A percentile compares a stretch with the other conserved stretches of the same genome.
Evolutionary conservation across 2,113 vertebrate genomes (phyloP).

Genomic region (Pimephales promelas): DNA sequence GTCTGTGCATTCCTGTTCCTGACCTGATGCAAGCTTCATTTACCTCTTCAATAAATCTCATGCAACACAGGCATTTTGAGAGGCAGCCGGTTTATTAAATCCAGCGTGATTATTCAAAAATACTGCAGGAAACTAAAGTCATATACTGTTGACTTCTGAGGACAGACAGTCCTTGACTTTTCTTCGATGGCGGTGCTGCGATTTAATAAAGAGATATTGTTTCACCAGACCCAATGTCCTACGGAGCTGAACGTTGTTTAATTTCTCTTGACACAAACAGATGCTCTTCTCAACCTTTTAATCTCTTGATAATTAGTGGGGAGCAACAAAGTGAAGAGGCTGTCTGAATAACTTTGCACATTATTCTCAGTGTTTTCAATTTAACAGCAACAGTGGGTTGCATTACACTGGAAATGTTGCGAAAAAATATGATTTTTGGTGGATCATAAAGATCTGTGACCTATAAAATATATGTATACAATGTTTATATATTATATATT

Average conservation of each 20-base stretch:
- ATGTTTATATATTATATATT: too few species aligned
- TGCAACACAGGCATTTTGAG: conserved; percentile 9
- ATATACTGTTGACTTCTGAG: background rate
- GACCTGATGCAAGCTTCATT: conserved; percentile 12
- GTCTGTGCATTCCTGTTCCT: background rate
- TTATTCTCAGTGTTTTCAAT: background rate
- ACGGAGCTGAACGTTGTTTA: conserved; percentile 28
- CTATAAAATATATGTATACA: too few species aligned
- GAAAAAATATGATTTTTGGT: background rate
- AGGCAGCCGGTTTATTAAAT: conserved; percentile 25
- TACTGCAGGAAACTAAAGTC: conserved; percentile 5
- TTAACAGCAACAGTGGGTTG: background rate
- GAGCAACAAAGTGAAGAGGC: conserved; percentile 14
- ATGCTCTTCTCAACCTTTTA: conserved; percentile 58
- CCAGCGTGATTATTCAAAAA: background rate
- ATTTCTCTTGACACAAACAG: conserved; percentile 52
- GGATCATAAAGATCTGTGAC: background rate
- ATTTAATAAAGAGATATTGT: conserved; percentile 10
- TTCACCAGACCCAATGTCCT: conserved; percentile 2
- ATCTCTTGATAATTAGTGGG: conserved; percentile 52
- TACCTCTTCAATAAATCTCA: conserved; percentile 32
- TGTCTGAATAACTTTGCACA: background rate
- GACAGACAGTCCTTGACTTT: background rate
- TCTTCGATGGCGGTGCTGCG: background rate
- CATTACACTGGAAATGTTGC: background rate